These are phyloP conservation scores for Leuciscus idus DNA, from an alignment of 2,113 vertebrate species.

Conservation along the genomic window DNA sequence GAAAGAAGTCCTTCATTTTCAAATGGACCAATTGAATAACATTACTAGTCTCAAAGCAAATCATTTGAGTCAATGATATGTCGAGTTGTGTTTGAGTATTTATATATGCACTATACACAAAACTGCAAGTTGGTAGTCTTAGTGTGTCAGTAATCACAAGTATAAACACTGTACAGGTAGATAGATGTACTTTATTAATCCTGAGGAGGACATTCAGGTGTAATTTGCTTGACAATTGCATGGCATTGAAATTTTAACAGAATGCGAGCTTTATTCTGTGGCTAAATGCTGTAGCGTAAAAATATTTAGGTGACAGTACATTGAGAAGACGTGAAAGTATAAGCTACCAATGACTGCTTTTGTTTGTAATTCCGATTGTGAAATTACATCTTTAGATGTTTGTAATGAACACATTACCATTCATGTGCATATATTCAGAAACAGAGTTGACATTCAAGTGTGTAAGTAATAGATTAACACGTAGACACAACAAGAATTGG, in stretches of 20 bases:
- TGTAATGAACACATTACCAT: neutral
- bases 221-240: neutral
- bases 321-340: neutral
- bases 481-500: neutral
- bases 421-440: neutral
- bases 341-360: neutral
- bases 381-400: neutral
- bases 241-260: neutral
- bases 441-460: conserved; percentile 7
- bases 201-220: neutral
- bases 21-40: no score
- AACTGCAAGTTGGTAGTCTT: no score
- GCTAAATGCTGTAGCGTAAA: neutral
- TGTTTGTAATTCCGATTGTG: neutral
- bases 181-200: conserved; percentile 23
- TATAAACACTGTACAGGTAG: neutral
- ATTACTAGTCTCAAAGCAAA: neutral
- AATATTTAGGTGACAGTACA: neutral
- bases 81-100: neutral
- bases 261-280: neutral
- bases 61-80: neutral
- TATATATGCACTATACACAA: no score
- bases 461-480: neutral
- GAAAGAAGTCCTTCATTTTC: no score
- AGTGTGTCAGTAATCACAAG: neutral